Evolutionary conservation across 2,888 invertebrate genomes (phyloP).

Genomic region (Ypsolopha scabrella): DNA sequence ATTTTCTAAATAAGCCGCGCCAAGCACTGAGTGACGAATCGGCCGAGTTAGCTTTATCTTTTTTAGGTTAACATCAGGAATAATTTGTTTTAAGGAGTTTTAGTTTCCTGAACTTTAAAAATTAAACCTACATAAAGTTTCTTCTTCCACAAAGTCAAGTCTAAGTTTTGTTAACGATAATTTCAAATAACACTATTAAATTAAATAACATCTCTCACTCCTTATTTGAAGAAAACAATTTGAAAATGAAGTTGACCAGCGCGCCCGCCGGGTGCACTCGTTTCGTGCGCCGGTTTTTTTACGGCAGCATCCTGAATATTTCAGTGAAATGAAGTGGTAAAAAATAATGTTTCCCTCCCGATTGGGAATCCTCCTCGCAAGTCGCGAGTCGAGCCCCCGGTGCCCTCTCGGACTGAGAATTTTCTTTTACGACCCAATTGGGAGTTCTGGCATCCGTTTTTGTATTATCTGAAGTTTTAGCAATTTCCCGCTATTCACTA

Average conservation of each 20-base stretch:
- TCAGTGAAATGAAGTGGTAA: constrained; percentile 2
- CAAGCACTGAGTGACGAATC: too few relatives aligned
- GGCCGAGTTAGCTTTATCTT: too few relatives aligned
- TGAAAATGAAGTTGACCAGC: not conserved
- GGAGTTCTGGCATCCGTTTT: constrained; percentile 4
- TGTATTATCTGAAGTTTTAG: constrained; percentile 3
- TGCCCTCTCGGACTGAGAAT: constrained; percentile 1
- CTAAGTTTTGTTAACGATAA: too few relatives aligned
- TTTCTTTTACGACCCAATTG: constrained; percentile 2
- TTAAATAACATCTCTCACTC: too few relatives aligned
- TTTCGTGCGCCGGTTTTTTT: constrained; percentile 1
- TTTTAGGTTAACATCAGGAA: too few relatives aligned
- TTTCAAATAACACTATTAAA: too few relatives aligned
- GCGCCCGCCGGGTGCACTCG: not conserved
- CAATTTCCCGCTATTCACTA: constrained; percentile 2
- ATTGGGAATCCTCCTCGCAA: not conserved
- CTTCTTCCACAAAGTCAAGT: too few relatives aligned
- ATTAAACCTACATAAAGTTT: too few relatives aligned
- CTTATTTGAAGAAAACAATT: too few relatives aligned
- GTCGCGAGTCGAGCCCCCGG: not conserved
- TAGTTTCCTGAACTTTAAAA: too few relatives aligned
- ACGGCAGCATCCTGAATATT: constrained; percentile 2
- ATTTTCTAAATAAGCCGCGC: too few relatives aligned
- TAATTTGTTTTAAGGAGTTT: too few relatives aligned
- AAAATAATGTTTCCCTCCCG: not conserved